These are phyloP conservation scores for Hermatobates lingyangjiaoensis DNA, from an alignment of 1,140 invertebrate genomes.

Conservation along the genomic window DNA sequence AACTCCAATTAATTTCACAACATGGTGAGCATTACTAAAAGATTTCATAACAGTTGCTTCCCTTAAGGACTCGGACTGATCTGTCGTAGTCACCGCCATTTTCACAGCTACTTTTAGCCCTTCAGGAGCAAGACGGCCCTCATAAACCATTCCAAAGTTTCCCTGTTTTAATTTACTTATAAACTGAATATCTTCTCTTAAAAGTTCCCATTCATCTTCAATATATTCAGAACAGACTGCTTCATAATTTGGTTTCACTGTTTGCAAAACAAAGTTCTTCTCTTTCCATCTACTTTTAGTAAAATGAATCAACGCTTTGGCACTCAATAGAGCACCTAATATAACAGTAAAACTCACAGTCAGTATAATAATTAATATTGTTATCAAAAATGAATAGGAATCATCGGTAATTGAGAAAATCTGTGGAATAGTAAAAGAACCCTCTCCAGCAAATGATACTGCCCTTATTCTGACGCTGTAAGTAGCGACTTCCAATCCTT, in stretches of 20 bases:
- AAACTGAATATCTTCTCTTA: slow-evolving; percentile 60
- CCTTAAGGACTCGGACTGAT: slow-evolving; percentile 71
- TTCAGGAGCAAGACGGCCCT: slow-evolving; percentile 39
- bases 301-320: slow-evolving; percentile 7
- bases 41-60: slow-evolving; percentile 87
- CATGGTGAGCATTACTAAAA: slow-evolving; percentile 66
- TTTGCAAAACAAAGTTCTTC: slow-evolving; percentile 11
- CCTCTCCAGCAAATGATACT: slow-evolving; percentile 15
- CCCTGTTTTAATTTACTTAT: slow-evolving; percentile 74
- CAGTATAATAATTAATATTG: slow-evolving; percentile 4
- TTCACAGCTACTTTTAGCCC: slow-evolving; percentile 64
- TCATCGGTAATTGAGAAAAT: slow-evolving; percentile 11
- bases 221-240: slow-evolving; percentile 32
- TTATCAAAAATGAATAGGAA: slow-evolving; percentile 6
- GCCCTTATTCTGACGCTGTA: slow-evolving; percentile 11
- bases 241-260: slow-evolving; percentile 18
- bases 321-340: slow-evolving; percentile 4
- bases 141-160: slow-evolving; percentile 87
- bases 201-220: slow-evolving; percentile 90
- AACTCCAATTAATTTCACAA: slow-evolving; percentile 85
- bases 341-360: slow-evolving; percentile 6
- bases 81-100: slow-evolving; percentile 78
- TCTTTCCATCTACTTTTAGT: slow-evolving; percentile 8
- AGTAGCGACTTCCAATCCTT: slow-evolving; percentile 1
- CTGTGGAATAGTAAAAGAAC: slow-evolving; percentile 8